Base-by-base conservation (phyloP, 1,140 invertebrate genomes). In the Drosophila grimshawi region DNA sequence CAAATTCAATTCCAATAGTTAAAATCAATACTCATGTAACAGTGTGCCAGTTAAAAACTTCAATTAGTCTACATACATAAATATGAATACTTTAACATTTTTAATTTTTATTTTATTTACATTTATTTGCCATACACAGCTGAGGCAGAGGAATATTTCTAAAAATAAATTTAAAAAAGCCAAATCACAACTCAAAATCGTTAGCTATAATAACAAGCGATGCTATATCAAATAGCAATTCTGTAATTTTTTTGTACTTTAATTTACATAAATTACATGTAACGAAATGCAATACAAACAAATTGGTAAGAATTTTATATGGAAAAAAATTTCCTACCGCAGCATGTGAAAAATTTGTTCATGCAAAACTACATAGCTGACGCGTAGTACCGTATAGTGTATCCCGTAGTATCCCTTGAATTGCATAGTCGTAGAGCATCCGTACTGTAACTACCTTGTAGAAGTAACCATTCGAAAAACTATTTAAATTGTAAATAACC, bases 211-310 rank as follows among this genome's bases (percentile, higher is more conserved):
- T 86, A 88, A 88, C 83, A 88, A 80, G 72, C 83, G 83, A 86
- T 70, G 81, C 81, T 85, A 81, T 85, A 80, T 69, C 69, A 81
- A 75, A 85, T 85, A 78, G 81, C 78, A 86, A 62, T 78, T 86
- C 76, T 86, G 83, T 88, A 88, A 86, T 86, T 83, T 83, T 82
- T 80, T 83, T 86, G 83, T 86, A 86, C 69, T 89, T 75, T 85
- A 89, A 89, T 88, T 80, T 85, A 88, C 83, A 89, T 89, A 89
- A 89, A 88, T 88, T 89, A 88, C 83, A 89, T 80, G 74, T 89
- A 88, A 89, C 83, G 85, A 88, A 86, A 77, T 81, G 76, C 55
- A 73, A 78, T 61, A 77, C 81, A 86, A 79, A 57, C 75, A 82
- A 82, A 89, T 89, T 89, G 85, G 85, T 89, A 89, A 89, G 85